Conservation (phyloP, 2,113 vertebrate species). For the Sander vitreus region DNA sequence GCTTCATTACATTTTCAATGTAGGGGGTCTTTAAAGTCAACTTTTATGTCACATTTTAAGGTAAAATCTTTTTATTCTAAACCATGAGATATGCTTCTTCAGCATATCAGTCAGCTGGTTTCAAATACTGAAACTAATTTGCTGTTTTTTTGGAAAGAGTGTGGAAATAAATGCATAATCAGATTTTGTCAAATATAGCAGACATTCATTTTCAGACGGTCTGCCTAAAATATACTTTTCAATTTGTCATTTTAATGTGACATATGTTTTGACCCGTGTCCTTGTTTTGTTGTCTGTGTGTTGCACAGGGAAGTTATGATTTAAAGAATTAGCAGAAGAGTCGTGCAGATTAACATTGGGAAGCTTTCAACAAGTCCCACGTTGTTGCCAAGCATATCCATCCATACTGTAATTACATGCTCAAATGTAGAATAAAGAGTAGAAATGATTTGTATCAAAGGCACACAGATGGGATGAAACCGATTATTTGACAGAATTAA, state of each 20-base stretch:
- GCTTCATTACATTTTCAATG: background rate
- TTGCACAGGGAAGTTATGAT: too few species aligned
- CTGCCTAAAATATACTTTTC: background rate
- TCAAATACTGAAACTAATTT: background rate
- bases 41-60: background rate
- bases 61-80: background rate
- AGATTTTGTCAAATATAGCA: background rate
- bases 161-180: background rate
- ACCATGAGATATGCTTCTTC: background rate
- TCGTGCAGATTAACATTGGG: background rate
- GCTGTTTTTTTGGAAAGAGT: background rate
- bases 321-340: too few species aligned
- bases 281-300: background rate
- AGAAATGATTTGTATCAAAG: background rate
- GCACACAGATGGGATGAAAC: background rate
- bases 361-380: background rate
- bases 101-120: background rate
- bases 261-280: background rate
- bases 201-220: background rate
- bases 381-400: too few species aligned
- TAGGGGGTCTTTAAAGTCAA: conserved; percentile 14
- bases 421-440: background rate
- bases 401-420: too few species aligned
- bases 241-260: background rate
- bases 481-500: background rate